Percentiles rank a stretch among this genome's conserved stretches.
phyloP scores from a whole-genome alignment of 2,888 invertebrate genomes.

The Mamestra brassicae region DNA sequence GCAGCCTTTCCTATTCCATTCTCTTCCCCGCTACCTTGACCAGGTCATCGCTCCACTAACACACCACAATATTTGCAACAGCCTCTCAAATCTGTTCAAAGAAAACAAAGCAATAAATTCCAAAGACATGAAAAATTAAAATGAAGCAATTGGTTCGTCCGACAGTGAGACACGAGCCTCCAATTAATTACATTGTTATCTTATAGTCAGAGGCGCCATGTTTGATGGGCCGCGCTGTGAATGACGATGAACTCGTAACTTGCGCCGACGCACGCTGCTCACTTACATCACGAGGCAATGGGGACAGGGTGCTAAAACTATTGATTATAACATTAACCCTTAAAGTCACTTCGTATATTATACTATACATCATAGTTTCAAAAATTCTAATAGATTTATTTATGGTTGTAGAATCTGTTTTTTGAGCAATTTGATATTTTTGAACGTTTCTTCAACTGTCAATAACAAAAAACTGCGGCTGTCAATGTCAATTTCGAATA shows the following conservation, averaged over 20 bases:
- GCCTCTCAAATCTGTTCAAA: background rate
- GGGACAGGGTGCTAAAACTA: slow-evolving; percentile 28
- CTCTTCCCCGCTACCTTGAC: background rate
- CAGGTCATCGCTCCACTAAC: background rate
- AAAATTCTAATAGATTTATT: too few species aligned
- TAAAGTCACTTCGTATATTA: too few species aligned
- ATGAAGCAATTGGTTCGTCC: slow-evolving; percentile 19
- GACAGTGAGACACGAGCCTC: slow-evolving; percentile 9
- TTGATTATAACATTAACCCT: slow-evolving; percentile 22
- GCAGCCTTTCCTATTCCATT: background rate
- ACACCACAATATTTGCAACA: background rate
- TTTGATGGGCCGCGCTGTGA: background rate
- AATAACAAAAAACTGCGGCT: too few species aligned
- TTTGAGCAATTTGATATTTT: too few species aligned
- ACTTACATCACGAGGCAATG: slow-evolving; percentile 43
- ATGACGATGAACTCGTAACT: slow-evolving; percentile 15
- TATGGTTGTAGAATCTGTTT: too few species aligned
- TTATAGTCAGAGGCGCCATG: slow-evolving; percentile 12
- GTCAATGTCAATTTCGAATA: too few species aligned
- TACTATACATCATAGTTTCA: too few species aligned
- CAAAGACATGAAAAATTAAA: background rate
- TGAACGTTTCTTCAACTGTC: too few species aligned
- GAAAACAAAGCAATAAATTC: background rate
- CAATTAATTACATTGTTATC: slow-evolving; percentile 43
- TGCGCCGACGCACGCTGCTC: slow-evolving; percentile 3